Conservation (phyloP, 2,797 vertebrate species). For the Microchirus variegatus region DNA sequence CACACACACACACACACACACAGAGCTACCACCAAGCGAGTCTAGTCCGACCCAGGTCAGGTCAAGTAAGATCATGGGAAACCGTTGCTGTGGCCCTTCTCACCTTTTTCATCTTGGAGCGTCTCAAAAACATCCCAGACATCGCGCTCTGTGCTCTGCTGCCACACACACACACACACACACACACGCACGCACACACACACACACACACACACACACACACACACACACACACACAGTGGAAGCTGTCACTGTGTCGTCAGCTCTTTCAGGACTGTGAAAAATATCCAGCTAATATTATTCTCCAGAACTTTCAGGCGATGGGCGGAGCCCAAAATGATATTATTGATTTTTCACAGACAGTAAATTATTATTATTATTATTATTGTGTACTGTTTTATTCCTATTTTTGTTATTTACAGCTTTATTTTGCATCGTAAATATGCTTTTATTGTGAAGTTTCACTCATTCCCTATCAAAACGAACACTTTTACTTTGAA, state of each 20-base stretch:
- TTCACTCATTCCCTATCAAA: no score
- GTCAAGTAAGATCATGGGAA: conserved; percentile 80
- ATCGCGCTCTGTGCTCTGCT: conserved; percentile 31
- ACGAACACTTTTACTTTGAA: no score
- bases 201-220: conserved; percentile 9
- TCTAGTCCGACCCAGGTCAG: conserved; percentile 65
- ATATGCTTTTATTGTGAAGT: no score
- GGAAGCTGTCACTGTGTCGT: background rate
- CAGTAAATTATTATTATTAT: no score
- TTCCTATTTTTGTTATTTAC: no score
- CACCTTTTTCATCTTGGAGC: conserved; percentile 78
- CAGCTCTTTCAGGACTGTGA: no score
- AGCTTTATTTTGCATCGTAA: no score
- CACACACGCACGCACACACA: background rate
- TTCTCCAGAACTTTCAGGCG: no score
- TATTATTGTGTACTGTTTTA: no score
- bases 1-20: conserved; percentile 24
- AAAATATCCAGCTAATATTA: no score
- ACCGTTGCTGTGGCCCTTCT: conserved; percentile 70
- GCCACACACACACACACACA: conserved; percentile 11
- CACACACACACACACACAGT: conserved; percentile 1
- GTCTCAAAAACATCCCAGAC: conserved; percentile 79
- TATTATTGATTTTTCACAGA: no score
- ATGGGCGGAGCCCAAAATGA: no score
- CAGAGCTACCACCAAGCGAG: conserved; percentile 32